A percentile compares a stretch with the other conserved stretches of the same genome.
phyloP scores from a whole-genome alignment of 2,797 vertebrate species.

The Lepilemur septentrionalis region DNA sequence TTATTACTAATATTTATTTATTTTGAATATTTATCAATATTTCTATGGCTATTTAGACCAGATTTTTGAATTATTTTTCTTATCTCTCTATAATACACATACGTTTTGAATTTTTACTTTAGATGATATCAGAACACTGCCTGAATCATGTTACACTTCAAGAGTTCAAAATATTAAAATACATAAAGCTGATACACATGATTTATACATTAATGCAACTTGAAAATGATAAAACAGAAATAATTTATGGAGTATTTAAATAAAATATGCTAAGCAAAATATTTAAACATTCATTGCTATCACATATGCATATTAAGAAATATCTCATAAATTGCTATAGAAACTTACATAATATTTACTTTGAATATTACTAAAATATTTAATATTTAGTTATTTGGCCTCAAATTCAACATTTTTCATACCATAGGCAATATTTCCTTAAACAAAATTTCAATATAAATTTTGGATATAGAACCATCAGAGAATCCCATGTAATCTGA shows the following conservation, averaged over 20 bases:
- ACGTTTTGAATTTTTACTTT: constrained; percentile 43
- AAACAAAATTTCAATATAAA: constrained; percentile 28
- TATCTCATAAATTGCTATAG: background rate
- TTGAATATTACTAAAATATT: background rate
- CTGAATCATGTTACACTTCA: constrained; percentile 24
- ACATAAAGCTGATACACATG: constrained; percentile 31
- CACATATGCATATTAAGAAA: constrained; percentile 49
- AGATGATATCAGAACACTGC: constrained; percentile 15
- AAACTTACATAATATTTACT: constrained; percentile 46
- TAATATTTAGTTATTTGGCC: background rate
- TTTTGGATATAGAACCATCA: constrained; percentile 21
- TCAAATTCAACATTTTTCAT: constrained; percentile 55
- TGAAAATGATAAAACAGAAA: constrained; percentile 41
- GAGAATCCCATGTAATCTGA: constrained; percentile 20
- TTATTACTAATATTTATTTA: no score
- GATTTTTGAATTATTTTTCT: no score
- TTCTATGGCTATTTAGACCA: no score
- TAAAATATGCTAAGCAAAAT: constrained; percentile 36
- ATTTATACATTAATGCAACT: constrained; percentile 53
- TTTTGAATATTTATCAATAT: no score
- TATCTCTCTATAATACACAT: background rate
- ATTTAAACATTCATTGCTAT: constrained; percentile 53
- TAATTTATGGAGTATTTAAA: constrained; percentile 52
- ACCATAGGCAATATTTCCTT: background rate
- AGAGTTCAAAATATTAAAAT: constrained; percentile 59